Conservation (phyloP, 2,888 invertebrate species). For the Coleophora deauratella region DNA sequence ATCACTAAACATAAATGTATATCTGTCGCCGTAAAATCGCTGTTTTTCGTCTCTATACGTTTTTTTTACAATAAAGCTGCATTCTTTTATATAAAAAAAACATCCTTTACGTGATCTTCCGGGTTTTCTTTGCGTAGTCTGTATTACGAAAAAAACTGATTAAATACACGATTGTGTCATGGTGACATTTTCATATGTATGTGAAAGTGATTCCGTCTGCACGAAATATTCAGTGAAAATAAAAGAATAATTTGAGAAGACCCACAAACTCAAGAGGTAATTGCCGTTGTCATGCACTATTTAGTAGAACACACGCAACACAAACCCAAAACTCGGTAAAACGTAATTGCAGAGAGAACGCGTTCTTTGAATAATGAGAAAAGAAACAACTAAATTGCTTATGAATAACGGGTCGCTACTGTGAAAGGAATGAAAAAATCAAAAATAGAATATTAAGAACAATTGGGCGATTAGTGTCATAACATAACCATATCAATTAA, state of each 20-base stretch:
- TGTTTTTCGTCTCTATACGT: too few relatives aligned
- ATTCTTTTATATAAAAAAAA: too few relatives aligned
- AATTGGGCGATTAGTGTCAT: conserved; percentile 47
- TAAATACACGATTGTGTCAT: too few relatives aligned
- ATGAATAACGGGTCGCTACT: conserved; percentile 30
- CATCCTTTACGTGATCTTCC: too few relatives aligned
- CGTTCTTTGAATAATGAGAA: conserved; percentile 28
- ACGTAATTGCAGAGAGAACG: conserved; percentile 21
- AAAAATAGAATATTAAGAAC: conserved; percentile 26
- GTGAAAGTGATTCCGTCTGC: too few relatives aligned
- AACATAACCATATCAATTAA: conserved; percentile 38
- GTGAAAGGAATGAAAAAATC: conserved; percentile 33
- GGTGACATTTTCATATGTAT: too few relatives aligned
- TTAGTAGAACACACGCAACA: conserved; percentile 25
- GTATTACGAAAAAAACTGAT: too few relatives aligned
- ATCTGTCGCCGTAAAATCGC: too few relatives aligned
- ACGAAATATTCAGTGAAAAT: too few relatives aligned
- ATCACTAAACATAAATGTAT: too few relatives aligned
- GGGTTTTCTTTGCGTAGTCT: too few relatives aligned
- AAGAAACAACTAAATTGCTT: conserved; percentile 27
- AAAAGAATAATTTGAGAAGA: background rate
- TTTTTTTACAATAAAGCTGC: too few relatives aligned
- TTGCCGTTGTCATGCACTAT: conserved; percentile 20
- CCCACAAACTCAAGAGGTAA: background rate
- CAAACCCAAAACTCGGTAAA: conserved; percentile 20